A percentile compares a stretch with the other conserved stretches of the same genome.
These are phyloP conservation scores for Tenebrio molitor DNA, from an alignment of 1,140 invertebrate species.

Conservation along the genomic window DNA sequence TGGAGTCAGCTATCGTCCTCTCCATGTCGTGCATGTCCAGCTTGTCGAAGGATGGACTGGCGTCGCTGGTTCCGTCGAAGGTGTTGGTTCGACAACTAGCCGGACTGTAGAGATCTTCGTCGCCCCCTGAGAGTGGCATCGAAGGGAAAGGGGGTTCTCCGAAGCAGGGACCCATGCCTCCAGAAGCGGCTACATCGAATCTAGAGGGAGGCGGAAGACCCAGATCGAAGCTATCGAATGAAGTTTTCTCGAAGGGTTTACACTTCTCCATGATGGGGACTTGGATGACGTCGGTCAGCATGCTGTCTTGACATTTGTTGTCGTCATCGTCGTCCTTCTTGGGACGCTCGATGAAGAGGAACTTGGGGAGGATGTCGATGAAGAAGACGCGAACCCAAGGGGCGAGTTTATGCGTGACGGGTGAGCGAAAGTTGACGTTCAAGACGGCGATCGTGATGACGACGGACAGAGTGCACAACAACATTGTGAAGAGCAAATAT, in stretches of 20 bases:
- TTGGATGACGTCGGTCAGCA: conserved; percentile 65
- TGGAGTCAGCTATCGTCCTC: conserved; percentile 89
- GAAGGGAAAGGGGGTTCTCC: conserved; percentile 77
- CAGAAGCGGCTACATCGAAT: conserved; percentile 69
- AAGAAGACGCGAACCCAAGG: conserved; percentile 92
- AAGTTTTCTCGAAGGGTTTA: conserved; percentile 62
- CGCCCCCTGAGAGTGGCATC: conserved; percentile 78
- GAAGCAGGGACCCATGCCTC: conserved; percentile 73
- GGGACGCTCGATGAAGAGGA: conserved; percentile 87
- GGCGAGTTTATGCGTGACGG: conserved; percentile 95
- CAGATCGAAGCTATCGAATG: conserved; percentile 65
- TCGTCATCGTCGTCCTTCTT: conserved; percentile 78
- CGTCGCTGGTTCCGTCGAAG: conserved; percentile 72
- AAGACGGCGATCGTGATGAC: conserved; percentile 98
- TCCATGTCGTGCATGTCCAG: conserved; percentile 84
- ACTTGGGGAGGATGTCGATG: conserved; percentile 89
- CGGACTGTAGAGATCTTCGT: conserved; percentile 86
- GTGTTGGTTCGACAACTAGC: conserved; percentile 67
- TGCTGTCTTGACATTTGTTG: conserved; percentile 59
- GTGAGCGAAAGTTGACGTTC: conserved; percentile 98
- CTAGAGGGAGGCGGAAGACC: conserved; percentile 70
- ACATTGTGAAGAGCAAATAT: conserved; percentile 99
- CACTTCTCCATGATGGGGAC: conserved; percentile 64
- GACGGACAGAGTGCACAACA: conserved; percentile 97
- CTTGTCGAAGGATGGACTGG: conserved; percentile 85